Percentiles rank a stretch among this genome's conserved stretches.
These are phyloP conservation scores for Apus apus DNA, from an alignment of 2,113 vertebrate genomes.

Conservation along the genomic window DNA sequence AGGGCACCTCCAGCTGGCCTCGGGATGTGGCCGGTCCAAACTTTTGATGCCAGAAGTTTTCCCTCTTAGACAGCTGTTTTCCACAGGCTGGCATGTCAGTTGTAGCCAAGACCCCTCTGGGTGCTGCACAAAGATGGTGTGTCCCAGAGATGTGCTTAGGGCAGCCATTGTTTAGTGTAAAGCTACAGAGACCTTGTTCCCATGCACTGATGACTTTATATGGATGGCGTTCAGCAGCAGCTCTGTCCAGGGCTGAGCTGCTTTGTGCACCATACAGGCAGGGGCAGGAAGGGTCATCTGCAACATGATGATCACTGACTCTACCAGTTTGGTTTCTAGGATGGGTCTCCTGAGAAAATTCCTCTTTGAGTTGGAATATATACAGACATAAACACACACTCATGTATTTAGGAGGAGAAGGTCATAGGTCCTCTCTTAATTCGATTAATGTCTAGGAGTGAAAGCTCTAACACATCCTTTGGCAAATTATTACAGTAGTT, in stretches of 20 bases:
- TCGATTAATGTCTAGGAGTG: neutral
- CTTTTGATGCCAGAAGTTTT: neutral
- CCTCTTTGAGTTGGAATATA: neutral
- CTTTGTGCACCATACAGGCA: neutral
- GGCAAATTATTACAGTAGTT: neutral
- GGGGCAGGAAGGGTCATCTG: neutral
- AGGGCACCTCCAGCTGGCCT: neutral
- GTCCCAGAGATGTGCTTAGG: neutral
- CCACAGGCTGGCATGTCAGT: neutral
- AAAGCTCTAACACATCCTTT: neutral
- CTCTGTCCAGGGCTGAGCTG: neutral
- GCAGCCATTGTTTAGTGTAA: neutral
- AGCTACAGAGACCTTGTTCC: neutral
- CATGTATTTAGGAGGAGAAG: neutral
- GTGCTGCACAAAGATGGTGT: neutral
- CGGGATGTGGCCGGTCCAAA: neutral
- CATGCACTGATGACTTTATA: neutral
- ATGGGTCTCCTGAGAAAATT: neutral
- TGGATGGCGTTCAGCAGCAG: neutral
- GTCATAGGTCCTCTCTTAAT: neutral
- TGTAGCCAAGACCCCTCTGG: fast-evolving
- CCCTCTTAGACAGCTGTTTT: neutral
- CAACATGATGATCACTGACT: too few species aligned
- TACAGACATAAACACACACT: too few species aligned
- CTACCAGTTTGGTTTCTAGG: neutral